phyloP scores from a whole-genome alignment of 2,113 vertebrate species.

The Oplegnathus fasciatus region DNA sequence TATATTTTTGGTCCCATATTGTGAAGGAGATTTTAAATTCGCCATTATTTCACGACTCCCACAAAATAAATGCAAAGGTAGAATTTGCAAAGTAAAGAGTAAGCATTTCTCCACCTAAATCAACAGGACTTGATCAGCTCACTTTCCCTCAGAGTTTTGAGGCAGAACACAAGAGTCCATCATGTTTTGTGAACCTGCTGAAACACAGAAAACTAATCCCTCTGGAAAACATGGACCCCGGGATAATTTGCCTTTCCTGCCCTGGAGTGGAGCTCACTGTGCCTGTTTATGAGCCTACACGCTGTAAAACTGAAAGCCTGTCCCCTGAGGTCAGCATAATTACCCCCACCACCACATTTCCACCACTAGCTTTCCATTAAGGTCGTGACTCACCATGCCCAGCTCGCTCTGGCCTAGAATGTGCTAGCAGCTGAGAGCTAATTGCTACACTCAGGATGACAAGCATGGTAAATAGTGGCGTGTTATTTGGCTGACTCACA shows the following conservation, averaged over 20 bases:
- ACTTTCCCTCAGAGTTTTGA: neutral
- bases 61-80: neutral
- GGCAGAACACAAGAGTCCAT: slow-evolving; percentile 26
- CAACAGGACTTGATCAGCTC: slow-evolving; percentile 6
- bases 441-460: slow-evolving; percentile 61
- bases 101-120: neutral
- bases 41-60: neutral
- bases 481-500: slow-evolving; percentile 55
- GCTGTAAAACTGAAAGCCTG: slow-evolving; percentile 61
- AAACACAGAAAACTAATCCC: slow-evolving; percentile 54
- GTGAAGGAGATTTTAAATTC: neutral
- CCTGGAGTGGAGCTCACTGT: slow-evolving; percentile 50
- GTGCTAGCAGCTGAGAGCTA: slow-evolving; percentile 69
- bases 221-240: slow-evolving; percentile 29
- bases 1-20: neutral
- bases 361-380: slow-evolving; percentile 70
- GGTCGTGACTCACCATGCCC: slow-evolving; percentile 73
- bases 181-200: slow-evolving; percentile 44
- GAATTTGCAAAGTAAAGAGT: neutral
- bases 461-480: slow-evolving; percentile 41
- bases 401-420: slow-evolving; percentile 32
- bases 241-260: slow-evolving; percentile 61
- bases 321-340: slow-evolving; percentile 77
- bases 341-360: slow-evolving; percentile 63
- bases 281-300: slow-evolving; percentile 57